These are phyloP conservation scores for Stomatorhinus walkeri DNA, from an alignment of 2,797 vertebrate species.

Conservation along the genomic window DNA sequence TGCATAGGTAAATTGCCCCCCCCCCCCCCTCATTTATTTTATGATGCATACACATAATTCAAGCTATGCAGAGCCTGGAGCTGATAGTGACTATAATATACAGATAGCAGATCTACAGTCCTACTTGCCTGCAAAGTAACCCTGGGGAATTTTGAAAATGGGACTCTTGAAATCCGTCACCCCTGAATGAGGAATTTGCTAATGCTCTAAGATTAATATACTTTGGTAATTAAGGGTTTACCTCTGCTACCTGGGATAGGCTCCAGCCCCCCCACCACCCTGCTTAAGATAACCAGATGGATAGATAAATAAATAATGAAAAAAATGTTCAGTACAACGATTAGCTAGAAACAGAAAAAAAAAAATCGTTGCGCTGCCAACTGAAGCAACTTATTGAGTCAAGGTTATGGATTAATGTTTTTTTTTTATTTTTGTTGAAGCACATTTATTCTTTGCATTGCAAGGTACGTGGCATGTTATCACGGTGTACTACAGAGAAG, in stretches of 20 bases:
- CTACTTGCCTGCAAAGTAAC: not conserved
- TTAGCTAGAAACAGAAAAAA: not conserved
- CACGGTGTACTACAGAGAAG: constrained; percentile 43
- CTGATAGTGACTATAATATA: not conserved
- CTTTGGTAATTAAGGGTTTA: not conserved
- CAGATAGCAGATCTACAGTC: not conserved
- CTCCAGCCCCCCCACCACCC: not conserved
- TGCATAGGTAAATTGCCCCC: not conserved
- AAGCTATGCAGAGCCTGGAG: not conserved
- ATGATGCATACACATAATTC: not conserved
- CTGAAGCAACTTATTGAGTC: not conserved
- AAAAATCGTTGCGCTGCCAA: not conserved
- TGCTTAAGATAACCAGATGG: not conserved
- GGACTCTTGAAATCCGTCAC: not conserved
- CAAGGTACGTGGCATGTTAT: constrained; percentile 60
- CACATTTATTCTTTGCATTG: constrained; percentile 19
- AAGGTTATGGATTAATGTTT: not conserved
- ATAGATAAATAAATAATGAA: not conserved
- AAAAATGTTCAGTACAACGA: not conserved
- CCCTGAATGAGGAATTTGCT: not conserved
- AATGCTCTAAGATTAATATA: not conserved
- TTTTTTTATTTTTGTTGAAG: not conserved
- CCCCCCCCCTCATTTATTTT: not conserved
- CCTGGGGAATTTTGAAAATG: not conserved
- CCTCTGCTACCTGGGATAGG: not conserved